Percentiles rank a stretch among this genome's conserved stretches.
phyloP scores from a whole-genome alignment of 2,888 invertebrate species.

The Drosophila emarginata region DNA sequence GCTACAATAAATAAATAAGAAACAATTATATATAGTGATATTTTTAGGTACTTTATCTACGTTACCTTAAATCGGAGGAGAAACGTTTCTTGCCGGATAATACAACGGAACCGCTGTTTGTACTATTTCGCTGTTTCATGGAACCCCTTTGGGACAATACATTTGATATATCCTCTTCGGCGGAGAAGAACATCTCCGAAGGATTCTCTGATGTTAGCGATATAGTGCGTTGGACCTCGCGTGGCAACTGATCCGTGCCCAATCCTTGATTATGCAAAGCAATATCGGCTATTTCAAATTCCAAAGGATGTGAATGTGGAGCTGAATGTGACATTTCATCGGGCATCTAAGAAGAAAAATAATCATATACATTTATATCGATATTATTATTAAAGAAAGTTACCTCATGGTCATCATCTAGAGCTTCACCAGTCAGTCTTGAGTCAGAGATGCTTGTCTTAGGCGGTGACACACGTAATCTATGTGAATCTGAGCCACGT shows the following conservation, averaged over 20 bases:
- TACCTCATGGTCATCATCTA: constrained; percentile 83
- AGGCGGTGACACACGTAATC: constrained; percentile 85
- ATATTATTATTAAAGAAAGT: constrained; percentile 40
- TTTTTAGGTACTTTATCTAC: not conserved
- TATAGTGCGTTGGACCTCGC: constrained; percentile 88
- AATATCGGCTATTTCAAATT: constrained; percentile 82
- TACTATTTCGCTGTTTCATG: constrained; percentile 78
- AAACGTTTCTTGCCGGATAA: constrained; percentile 82
- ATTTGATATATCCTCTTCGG: constrained; percentile 91
- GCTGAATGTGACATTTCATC: constrained; percentile 83
- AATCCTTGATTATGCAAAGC: constrained; percentile 64
- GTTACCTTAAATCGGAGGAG: constrained; percentile 82
- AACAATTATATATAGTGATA: not conserved
- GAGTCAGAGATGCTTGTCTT: constrained; percentile 94
- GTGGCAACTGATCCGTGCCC: constrained; percentile 75
- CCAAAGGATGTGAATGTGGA: constrained; percentile 82
- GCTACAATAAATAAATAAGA: constrained; percentile 41
- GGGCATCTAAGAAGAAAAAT: constrained; percentile 71
- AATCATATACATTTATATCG: not conserved
- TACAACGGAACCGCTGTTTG: constrained; percentile 75
- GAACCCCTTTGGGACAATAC: constrained; percentile 80
- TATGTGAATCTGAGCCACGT: constrained; percentile 83
- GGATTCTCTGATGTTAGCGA: constrained; percentile 95
- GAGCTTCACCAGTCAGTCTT: constrained; percentile 88
- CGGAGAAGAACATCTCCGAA: constrained; percentile 95